These are phyloP conservation scores for Epinotia nisella DNA, from an alignment of 2,888 invertebrate species.

Conservation along the genomic window DNA sequence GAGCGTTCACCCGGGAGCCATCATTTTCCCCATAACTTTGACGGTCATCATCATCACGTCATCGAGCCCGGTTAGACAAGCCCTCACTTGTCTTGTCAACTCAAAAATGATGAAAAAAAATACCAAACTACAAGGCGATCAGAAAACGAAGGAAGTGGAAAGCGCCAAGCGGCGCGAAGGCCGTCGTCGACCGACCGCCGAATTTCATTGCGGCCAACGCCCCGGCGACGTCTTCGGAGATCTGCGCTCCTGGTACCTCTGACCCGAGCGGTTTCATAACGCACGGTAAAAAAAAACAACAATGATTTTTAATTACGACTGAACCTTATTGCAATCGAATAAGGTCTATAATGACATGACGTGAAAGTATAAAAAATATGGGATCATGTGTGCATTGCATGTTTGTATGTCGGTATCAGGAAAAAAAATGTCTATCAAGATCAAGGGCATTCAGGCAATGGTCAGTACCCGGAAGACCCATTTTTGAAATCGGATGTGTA, in stretches of 20 bases:
- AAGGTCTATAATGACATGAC: neutral
- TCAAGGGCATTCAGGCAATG: no score
- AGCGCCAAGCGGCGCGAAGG: conserved; percentile 65
- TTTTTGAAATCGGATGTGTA: no score
- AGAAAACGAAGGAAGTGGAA: conserved; percentile 68
- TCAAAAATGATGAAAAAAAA: conserved; percentile 38
- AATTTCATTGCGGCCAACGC: conserved; percentile 73
- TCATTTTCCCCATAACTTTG: conserved; percentile 38
- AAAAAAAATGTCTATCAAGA: no score
- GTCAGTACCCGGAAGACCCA: no score
- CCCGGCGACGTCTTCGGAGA: conserved; percentile 64
- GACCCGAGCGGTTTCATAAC: conserved; percentile 30
- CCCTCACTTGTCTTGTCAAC: conserved; percentile 2
- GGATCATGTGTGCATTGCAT: no score
- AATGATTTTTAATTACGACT: neutral
- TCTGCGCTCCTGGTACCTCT: conserved; percentile 55
- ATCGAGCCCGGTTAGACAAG: no score
- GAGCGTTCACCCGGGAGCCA: conserved; percentile 71
- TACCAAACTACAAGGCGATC: conserved; percentile 62
- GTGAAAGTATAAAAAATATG: no score
- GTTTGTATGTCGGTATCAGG: no score
- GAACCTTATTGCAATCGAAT: neutral
- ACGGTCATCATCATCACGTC: neutral
- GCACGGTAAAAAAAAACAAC: conserved; percentile 24
- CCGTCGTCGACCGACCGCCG: conserved; percentile 62